Conservation (phyloP, 1,140 invertebrate species). For the Subanguina moxae region DNA sequence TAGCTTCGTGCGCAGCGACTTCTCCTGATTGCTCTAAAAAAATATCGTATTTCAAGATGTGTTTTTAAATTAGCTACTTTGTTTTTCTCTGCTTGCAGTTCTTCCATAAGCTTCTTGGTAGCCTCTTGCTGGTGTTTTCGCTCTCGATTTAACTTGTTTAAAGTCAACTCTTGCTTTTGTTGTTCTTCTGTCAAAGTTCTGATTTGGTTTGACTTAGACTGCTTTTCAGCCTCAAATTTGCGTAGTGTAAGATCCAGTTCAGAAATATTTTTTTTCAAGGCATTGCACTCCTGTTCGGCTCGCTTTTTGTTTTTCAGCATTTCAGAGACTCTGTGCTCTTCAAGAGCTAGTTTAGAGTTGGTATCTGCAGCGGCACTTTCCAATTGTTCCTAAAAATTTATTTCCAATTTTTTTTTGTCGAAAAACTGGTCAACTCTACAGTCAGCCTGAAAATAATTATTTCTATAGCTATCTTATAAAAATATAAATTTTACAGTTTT, state of each 20-base stretch:
- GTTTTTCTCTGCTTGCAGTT: conserved; percentile 94
- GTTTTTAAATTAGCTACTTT: too few species aligned
- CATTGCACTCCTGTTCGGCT: conserved; percentile 49
- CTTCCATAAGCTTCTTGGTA: conserved; percentile 84
- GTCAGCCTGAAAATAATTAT: too few species aligned
- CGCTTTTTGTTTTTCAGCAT: conserved; percentile 44
- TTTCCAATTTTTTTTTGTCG: background rate
- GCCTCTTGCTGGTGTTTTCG: conserved; percentile 89
- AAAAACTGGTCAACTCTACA: too few species aligned
- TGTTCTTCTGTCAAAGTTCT: conserved; percentile 97
- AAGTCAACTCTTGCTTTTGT: conserved; percentile 95
- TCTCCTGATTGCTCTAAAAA: conserved; percentile 96
- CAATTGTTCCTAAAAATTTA: conserved; percentile 13
- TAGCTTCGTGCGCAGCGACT: conserved; percentile 93
- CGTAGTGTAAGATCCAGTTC: conserved; percentile 59
- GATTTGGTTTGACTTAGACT: conserved; percentile 86
- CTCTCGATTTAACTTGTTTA: conserved; percentile 97
- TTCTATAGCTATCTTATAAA: too few species aligned
- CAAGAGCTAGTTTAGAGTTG: conserved; percentile 37
- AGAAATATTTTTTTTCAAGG: conserved; percentile 53
- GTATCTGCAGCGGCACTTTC: conserved; percentile 19
- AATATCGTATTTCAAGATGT: too few species aligned
- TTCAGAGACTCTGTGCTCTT: conserved; percentile 45
- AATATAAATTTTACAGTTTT: too few species aligned
- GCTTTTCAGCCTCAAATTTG: conserved; percentile 78